These are phyloP conservation scores for Blastobasis adustella DNA, from an alignment of 2,888 invertebrate genomes.

Conservation along the genomic window DNA sequence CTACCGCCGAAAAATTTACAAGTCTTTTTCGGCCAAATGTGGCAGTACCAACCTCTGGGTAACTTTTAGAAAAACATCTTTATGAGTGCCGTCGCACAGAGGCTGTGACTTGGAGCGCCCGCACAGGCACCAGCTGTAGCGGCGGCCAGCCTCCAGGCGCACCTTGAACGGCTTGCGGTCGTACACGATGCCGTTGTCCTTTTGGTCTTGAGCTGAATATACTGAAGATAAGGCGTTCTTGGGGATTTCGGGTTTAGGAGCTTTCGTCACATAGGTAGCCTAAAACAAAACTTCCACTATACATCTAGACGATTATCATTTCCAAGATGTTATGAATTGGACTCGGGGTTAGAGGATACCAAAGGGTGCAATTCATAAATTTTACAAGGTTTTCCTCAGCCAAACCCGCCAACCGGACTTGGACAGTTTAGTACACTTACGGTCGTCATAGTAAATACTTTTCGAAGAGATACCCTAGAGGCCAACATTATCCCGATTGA, in stretches of 20 bases:
- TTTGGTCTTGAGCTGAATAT: slow-evolving; percentile 78
- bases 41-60: slow-evolving; percentile 71
- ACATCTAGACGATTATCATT: too few species aligned
- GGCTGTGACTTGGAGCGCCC: slow-evolving; percentile 95
- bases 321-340: too few species aligned
- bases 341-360: too few species aligned
- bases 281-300: slow-evolving; percentile 18
- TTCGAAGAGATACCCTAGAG: too few species aligned
- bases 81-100: slow-evolving; percentile 95
- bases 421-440: too few species aligned
- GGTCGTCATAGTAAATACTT: too few species aligned
- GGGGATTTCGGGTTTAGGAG: slow-evolving; percentile 76
- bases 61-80: slow-evolving; percentile 82
- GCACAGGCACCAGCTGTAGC: slow-evolving; percentile 95
- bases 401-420: too few species aligned
- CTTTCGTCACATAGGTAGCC: slow-evolving; percentile 51
- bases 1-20: too few species aligned
- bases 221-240: slow-evolving; percentile 76
- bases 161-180: slow-evolving; percentile 93
- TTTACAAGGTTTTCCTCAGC: too few species aligned
- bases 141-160: slow-evolving; percentile 81
- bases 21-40: neutral
- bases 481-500: too few species aligned
- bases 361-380: too few species aligned
- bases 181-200: slow-evolving; percentile 84